Conservation (phyloP, 2,113 vertebrate genomes). For the Rhea pennata region DNA sequence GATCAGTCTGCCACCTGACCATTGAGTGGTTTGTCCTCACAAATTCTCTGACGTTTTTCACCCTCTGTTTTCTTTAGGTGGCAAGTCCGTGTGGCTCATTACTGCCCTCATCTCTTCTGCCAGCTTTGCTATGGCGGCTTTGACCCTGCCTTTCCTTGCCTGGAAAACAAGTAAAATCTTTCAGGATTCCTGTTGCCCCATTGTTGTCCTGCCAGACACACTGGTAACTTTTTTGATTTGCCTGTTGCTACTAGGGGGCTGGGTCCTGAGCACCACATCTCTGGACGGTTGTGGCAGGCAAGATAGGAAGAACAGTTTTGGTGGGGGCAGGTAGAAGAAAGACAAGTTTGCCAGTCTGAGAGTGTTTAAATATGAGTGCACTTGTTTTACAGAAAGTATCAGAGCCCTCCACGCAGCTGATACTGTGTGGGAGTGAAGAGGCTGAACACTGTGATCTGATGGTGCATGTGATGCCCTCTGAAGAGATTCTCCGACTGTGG, state of each 20-base stretch:
- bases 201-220: conserved; percentile 68
- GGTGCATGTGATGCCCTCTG: conserved; percentile 21
- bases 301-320: fast-evolving
- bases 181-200: conserved; percentile 62
- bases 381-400: conserved; percentile 69
- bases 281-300: not conserved
- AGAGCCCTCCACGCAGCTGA: conserved; percentile 41
- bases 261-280: not conserved
- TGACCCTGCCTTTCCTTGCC: conserved; percentile 29
- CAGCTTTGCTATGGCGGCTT: conserved; percentile 55
- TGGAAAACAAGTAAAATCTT: conserved; percentile 70
- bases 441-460: conserved; percentile 46
- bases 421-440: conserved; percentile 33
- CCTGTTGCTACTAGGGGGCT: not conserved
- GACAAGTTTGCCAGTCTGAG: not conserved
- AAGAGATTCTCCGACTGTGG: conserved; percentile 58
- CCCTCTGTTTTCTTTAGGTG: conserved; percentile 46
- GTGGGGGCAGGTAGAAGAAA: not conserved
- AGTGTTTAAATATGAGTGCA: not conserved
- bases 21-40: not conserved
- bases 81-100: not conserved
- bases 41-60: not conserved
- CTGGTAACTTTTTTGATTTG: conserved; percentile 68
- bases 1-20: not conserved
- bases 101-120: conserved; percentile 45